A percentile compares a stretch with the other conserved stretches of the same genome.
Evolutionary conservation across 2,113 vertebrate genomes (phyloP).

Genomic region (Seriola quinqueradiata): DNA sequence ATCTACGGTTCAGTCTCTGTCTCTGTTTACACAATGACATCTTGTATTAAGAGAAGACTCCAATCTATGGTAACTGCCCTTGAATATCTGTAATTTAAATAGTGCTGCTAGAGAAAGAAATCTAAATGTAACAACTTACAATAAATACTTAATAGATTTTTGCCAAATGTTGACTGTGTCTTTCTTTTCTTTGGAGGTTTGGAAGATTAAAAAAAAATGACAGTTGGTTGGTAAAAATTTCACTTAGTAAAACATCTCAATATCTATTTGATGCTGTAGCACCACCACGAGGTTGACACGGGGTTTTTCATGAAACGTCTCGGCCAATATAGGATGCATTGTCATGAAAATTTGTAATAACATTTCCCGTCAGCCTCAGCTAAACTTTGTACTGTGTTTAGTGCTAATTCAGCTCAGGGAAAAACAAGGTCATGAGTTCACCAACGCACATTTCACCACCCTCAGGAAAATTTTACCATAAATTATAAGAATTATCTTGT

Average conservation of each 20-base stretch:
- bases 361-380: neutral
- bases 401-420: too few relatives aligned
- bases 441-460: too few relatives aligned
- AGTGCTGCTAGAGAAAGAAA: constrained; percentile 85
- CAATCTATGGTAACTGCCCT: constrained; percentile 79
- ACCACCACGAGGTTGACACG: neutral
- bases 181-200: constrained; percentile 41
- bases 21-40: constrained; percentile 80
- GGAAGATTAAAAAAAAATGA: neutral
- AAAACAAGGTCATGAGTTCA: too few relatives aligned
- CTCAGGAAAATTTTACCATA: too few relatives aligned
- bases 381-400: neutral
- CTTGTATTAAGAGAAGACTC: constrained; percentile 73
- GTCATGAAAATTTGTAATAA: neutral
- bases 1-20: constrained; percentile 70
- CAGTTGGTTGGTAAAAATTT: too few relatives aligned
- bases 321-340: neutral
- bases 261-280: neutral
- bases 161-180: constrained; percentile 68
- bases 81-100: constrained; percentile 83
- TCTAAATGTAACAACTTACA: constrained; percentile 84
- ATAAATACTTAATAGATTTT: constrained; percentile 86
- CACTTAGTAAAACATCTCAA: too few relatives aligned
- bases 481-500: too few relatives aligned
- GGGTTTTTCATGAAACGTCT: too few relatives aligned